phyloP scores from a whole-genome alignment of 2,888 invertebrate species.

The Helicoverpa assulta region DNA sequence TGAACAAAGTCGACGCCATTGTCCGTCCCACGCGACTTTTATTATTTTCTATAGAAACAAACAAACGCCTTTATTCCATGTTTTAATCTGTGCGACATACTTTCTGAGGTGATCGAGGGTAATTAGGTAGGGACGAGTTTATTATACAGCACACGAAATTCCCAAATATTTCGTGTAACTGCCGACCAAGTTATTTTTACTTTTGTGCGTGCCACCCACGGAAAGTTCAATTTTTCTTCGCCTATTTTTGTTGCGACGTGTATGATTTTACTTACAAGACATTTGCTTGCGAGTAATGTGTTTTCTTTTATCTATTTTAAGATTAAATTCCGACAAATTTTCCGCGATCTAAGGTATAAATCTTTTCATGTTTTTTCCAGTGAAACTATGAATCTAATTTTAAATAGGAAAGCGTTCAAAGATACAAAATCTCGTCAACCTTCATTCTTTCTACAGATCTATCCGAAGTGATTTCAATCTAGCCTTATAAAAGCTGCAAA shows the following conservation, averaged over 20 bases:
- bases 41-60: conserved; percentile 42
- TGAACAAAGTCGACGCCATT: conserved; percentile 37
- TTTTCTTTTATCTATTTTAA: no score
- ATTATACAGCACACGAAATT: neutral
- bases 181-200: neutral
- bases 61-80: conserved; percentile 19
- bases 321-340: no score
- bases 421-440: conserved; percentile 24
- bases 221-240: neutral
- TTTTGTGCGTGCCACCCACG: neutral
- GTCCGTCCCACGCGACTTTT: conserved; percentile 38
- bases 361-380: no score
- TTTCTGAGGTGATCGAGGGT: conserved; percentile 20
- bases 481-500: conserved; percentile 52
- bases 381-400: neutral
- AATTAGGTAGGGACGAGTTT: neutral
- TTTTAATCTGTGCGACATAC: conserved; percentile 34
- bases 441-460: conserved; percentile 27
- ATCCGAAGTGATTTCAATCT: conserved; percentile 30
- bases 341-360: no score
- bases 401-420: conserved; percentile 15
- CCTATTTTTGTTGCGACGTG: neutral
- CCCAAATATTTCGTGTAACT: neutral
- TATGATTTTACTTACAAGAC: neutral
- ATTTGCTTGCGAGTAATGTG: no score